Evolutionary conservation across 2,888 invertebrate species (phyloP), one percentile per base, ranked within the genome.

Genomic region (Ganaspis brasiliensis): DNA sequence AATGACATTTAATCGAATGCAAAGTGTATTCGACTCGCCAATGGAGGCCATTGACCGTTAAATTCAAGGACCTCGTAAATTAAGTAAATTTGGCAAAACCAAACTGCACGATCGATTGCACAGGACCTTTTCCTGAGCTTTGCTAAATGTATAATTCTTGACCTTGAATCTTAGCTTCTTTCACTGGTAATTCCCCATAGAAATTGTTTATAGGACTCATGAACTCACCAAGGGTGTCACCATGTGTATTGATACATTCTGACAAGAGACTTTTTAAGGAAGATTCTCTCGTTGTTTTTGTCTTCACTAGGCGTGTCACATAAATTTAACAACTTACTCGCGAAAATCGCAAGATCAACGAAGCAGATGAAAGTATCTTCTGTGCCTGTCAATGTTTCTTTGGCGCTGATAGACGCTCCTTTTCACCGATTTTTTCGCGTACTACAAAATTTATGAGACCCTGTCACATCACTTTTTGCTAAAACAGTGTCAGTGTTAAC

Each of bases 221-320:
- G 80, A 82, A 88, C 88, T 88, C 83, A 88, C 88, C 84, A 83
- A 85, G 81, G 83, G 85, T 87, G 85, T 89, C 87, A 89, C 85
- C 89, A 89, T 88, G 86, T 89, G 89, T 87, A 86, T 81, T 81
- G 78, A 81, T 85, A 81, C 88, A 89, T 89, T 82, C 79, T 79
- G 75, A 80, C 78, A 73, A 73, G 1, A 45, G 40, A 45, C 9
- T 45, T 45, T 67, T 24, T 21, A 8, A 14, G 24, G n/a, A 24
- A 8, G 14, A 8, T 26, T 24, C 2, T 45, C 24, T 26, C 3
- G 45, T 67, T 67, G 2, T 21, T 45, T 14, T 67, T 24, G 14
- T 40, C 14, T 6, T 24, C 45, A 24, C 24, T 24, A 45, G 14
- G 14, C 21, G 21, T 24, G 24, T 40, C 67, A 67, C 45, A 21